These are phyloP conservation scores for Parauchenoglanis punctatus DNA, from an alignment of 2,797 vertebrate genomes.

Conservation along the genomic window DNA sequence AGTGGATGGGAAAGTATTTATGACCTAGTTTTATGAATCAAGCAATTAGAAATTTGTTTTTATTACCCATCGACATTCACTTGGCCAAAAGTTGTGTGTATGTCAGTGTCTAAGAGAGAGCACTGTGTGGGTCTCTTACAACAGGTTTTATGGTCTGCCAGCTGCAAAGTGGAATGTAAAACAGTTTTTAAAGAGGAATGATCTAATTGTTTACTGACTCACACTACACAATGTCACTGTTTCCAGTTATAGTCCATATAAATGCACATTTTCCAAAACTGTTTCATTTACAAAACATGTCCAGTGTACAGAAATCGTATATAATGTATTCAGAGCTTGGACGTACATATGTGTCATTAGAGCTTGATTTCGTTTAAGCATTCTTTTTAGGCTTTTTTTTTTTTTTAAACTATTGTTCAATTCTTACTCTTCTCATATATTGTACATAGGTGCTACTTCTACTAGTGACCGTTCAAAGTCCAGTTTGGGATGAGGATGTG, in stretches of 20 bases:
- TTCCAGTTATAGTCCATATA: background rate
- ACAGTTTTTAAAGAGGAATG: conserved; percentile 35
- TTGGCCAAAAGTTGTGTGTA: background rate
- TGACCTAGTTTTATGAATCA: conserved; percentile 37
- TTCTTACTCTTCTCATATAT: background rate
- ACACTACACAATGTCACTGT: conserved; percentile 21
- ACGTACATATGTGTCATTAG: background rate
- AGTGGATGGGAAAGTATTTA: conserved; percentile 38
- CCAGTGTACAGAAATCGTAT: background rate
- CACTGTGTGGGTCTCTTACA: conserved; percentile 30
- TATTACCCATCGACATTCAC: conserved; percentile 23
- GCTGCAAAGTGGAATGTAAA: conserved; percentile 44
- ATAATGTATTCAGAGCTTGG: background rate
- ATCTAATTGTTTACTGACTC: conserved; percentile 38
- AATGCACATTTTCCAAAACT: background rate
- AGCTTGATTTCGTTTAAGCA: background rate
- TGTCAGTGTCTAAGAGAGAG: background rate
- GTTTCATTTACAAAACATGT: background rate
- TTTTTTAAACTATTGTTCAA: background rate
- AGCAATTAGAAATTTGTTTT: conserved; percentile 30
- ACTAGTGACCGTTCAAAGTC: background rate
- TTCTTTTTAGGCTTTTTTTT: background rate
- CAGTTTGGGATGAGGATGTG: background rate
- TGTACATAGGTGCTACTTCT: background rate
- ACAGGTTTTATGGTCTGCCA: conserved; percentile 44